phyloP scores from a whole-genome alignment of 2,888 invertebrate species.

The Quadroppia sp. region DNA sequence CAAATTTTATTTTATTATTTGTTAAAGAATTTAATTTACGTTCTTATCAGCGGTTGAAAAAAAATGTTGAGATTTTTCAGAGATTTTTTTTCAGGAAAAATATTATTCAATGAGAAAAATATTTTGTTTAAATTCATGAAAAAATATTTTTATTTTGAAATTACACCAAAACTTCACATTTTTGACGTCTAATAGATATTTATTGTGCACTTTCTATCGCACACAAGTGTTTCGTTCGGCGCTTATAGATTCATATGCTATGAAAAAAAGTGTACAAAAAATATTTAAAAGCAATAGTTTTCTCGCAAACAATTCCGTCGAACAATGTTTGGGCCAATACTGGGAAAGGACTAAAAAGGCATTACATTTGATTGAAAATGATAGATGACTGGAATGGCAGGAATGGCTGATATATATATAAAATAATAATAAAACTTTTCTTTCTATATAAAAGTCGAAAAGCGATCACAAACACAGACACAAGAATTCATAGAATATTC shows the following conservation, averaged over 20 bases:
- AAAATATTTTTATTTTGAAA: background rate
- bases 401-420: constrained; percentile 23
- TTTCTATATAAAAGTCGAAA: constrained; percentile 23
- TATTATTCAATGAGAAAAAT: background rate
- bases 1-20: background rate
- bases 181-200: constrained; percentile 13
- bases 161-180: background rate
- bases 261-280: too few species aligned
- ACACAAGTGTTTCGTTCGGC: too few species aligned
- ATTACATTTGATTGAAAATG: constrained; percentile 26
- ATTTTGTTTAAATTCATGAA: background rate
- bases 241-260: too few species aligned
- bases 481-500: too few species aligned
- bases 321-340: background rate
- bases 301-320: background rate
- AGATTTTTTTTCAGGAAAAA: background rate
- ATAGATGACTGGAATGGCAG: constrained; percentile 24
- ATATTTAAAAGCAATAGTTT: background rate
- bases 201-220: too few species aligned
- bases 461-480: background rate
- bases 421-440: background rate
- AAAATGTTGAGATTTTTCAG: background rate
- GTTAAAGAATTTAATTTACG: background rate
- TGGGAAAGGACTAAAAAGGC: constrained; percentile 15
- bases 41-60: background rate